Conservation (phyloP, 2,888 invertebrate species). For the Empis stercorea region DNA sequence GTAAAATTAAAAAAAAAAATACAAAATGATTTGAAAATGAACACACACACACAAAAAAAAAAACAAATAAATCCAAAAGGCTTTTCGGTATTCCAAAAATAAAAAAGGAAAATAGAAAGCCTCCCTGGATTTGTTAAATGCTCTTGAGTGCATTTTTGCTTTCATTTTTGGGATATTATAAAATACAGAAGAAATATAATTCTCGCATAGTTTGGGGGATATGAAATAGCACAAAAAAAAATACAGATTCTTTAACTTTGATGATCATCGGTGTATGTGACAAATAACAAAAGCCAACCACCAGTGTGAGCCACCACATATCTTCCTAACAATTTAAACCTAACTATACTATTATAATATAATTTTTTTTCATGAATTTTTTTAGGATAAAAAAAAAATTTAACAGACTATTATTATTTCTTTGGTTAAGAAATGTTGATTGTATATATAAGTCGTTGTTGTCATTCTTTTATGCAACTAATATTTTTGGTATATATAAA, state of each 20-base stretch:
- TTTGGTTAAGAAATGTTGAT: neutral
- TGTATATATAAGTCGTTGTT: too few species aligned
- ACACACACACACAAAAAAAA: too few species aligned
- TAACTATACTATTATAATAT: neutral
- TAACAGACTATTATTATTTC: neutral
- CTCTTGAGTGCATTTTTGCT: neutral
- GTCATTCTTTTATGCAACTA: too few species aligned
- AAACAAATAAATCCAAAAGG: neutral
- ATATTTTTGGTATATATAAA: too few species aligned
- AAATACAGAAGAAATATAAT: neutral
- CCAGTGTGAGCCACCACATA: neutral
- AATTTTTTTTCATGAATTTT: neutral
- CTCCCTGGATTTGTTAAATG: neutral
- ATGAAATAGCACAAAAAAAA: too few species aligned
- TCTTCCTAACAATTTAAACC: too few species aligned
- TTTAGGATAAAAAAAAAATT: neutral
- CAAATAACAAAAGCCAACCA: neutral
- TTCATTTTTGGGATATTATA: neutral
- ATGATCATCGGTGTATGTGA: neutral
- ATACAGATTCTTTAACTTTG: neutral
- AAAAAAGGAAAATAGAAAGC: neutral
- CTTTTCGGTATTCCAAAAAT: too few species aligned
- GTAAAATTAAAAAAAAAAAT: neutral
- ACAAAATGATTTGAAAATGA: constrained; percentile 1
- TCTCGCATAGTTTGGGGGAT: neutral